phyloP scores from a whole-genome alignment of 2,888 invertebrate species.

The Aporophyla lueneburgensis region DNA sequence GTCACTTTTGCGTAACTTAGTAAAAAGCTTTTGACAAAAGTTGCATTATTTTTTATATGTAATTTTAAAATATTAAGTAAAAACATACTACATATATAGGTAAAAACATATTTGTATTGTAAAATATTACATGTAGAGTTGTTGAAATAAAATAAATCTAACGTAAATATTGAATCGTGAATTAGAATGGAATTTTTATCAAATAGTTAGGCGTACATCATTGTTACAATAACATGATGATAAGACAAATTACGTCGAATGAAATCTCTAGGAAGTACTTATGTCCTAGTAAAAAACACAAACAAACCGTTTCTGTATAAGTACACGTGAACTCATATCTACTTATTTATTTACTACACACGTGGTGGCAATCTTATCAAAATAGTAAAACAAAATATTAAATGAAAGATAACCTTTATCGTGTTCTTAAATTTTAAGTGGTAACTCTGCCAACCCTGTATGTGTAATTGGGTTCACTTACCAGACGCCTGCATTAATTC shows the following conservation, averaged over 20 bases:
- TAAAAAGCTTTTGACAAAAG: constrained; percentile 29
- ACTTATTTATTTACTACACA: constrained; percentile 3
- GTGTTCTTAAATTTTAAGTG: not conserved
- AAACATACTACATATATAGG: not conserved
- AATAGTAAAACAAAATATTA: not conserved
- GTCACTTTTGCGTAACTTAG: constrained; percentile 8
- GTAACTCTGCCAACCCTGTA: too few species aligned
- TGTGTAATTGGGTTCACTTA: not conserved
- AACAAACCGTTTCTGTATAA: constrained; percentile 17
- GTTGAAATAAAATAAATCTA: not conserved
- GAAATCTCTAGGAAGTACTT: constrained; percentile 8
- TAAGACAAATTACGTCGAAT: constrained; percentile 31
- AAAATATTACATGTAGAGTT: not conserved
- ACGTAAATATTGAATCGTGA: not conserved
- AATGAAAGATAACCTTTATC: constrained; percentile 5
- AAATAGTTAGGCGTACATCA: constrained; percentile 20
- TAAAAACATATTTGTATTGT: not conserved
- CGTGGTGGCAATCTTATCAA: constrained; percentile 4
- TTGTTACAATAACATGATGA: constrained; percentile 40
- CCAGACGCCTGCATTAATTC: constrained; percentile 14
- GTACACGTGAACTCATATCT: constrained; percentile 11
- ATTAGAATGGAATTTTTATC: constrained; percentile 15
- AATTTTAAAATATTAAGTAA: not conserved
- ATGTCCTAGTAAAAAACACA: not conserved
- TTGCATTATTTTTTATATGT: not conserved